Percentiles rank a stretch among this genome's conserved stretches.
Evolutionary conservation across 1,140 invertebrate genomes (phyloP).

Genomic region (Aphaenogaster rudis): DNA sequence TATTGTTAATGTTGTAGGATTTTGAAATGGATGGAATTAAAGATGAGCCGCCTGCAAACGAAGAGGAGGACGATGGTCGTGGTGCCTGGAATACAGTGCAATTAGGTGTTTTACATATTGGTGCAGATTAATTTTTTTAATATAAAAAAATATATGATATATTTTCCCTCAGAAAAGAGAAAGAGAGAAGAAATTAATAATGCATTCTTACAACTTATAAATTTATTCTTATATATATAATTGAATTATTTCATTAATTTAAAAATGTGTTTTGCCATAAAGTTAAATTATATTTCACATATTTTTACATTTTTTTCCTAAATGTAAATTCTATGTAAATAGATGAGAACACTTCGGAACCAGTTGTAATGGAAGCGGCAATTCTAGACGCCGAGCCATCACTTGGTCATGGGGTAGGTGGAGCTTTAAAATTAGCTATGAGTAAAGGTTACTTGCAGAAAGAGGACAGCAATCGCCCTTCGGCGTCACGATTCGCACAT

Average conservation of each 20-base stretch:
- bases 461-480: slow-evolving; percentile 91
- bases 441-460: slow-evolving; percentile 98
- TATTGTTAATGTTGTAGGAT: slow-evolving; percentile 85
- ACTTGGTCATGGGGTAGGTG: slow-evolving; percentile 96
- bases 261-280: too few relatives aligned
- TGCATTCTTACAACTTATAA: neutral
- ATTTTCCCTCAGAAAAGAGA: neutral
- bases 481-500: slow-evolving; percentile 91
- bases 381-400: slow-evolving; percentile 98
- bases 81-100: slow-evolving; percentile 92
- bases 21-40: slow-evolving; percentile 88
- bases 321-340: slow-evolving; percentile 21
- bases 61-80: slow-evolving; percentile 87
- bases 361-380: slow-evolving; percentile 88
- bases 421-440: slow-evolving; percentile 96
- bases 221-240: slow-evolving; percentile 14
- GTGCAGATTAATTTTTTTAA: slow-evolving; percentile 6
- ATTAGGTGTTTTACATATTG: slow-evolving; percentile 85
- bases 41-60: slow-evolving; percentile 85
- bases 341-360: slow-evolving; percentile 83
- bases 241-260: neutral
- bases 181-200: neutral
- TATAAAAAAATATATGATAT: slow-evolving; percentile 19
- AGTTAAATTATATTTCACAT: too few relatives aligned
- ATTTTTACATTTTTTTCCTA: neutral